Percentiles rank a stretch among this genome's conserved stretches.
Conservation (phyloP, 2,888 invertebrate species). For the Odontocolon sp. region DNA sequence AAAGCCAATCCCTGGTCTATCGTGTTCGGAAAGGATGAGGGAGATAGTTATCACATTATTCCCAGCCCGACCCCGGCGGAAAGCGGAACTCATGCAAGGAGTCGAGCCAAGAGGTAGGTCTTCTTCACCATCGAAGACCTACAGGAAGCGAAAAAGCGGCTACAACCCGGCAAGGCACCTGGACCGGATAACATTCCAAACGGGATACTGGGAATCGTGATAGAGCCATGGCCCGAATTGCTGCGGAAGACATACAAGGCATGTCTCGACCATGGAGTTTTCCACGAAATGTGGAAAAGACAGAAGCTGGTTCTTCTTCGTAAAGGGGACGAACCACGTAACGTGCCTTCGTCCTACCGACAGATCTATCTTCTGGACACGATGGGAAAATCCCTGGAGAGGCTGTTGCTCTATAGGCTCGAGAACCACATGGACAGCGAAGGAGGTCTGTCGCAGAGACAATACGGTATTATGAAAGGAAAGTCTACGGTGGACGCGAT, state of each 20-base stretch:
- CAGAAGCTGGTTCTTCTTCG: constrained; percentile 28
- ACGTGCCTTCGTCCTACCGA: constrained; percentile 24
- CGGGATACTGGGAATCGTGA: background rate
- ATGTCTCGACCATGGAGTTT: constrained; percentile 19
- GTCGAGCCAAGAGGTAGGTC: background rate
- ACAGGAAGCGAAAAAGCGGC: background rate
- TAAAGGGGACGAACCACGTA: constrained; percentile 27
- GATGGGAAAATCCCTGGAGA: constrained; percentile 7
- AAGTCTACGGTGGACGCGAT: no score
- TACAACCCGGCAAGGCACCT: background rate
- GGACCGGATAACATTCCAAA: constrained; percentile 1
- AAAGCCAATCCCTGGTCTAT: constrained; percentile 16
- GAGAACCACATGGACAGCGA: background rate
- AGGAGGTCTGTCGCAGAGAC: constrained; percentile 6
- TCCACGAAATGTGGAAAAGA: constrained; percentile 24
- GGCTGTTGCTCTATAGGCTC: background rate
- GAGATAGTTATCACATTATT: constrained; percentile 7
- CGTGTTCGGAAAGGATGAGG: constrained; percentile 10
- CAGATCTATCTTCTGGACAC: constrained; percentile 37
- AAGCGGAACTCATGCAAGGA: background rate
- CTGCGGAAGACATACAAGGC: background rate
- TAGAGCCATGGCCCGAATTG: background rate
- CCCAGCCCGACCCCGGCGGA: constrained; percentile 1
- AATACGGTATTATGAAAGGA: constrained; percentile 36
- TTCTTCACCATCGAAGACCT: background rate